Conservation (phyloP, 2,113 vertebrate species). For the Ramphastos sulfuratus region DNA sequence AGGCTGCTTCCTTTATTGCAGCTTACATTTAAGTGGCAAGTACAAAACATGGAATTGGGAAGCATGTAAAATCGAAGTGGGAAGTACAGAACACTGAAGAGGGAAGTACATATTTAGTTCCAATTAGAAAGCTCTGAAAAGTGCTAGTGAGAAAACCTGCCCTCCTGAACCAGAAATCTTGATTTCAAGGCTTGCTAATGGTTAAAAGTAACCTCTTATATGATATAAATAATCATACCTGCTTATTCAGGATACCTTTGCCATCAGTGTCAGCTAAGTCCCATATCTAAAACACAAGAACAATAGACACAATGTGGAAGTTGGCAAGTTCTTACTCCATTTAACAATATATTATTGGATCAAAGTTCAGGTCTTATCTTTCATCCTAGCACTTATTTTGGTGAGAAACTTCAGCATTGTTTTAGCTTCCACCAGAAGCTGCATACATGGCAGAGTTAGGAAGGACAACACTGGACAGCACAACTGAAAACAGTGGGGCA, state of each 20-base stretch:
- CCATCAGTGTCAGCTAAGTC: constrained; percentile 94
- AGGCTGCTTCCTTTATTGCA: neutral
- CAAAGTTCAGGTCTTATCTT: neutral
- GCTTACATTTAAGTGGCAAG: neutral
- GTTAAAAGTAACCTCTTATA: neutral
- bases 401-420: neutral
- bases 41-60: neutral
- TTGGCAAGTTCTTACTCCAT: neutral
- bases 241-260: constrained; percentile 94
- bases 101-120: neutral
- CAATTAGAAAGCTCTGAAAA: neutral
- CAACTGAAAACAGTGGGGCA: neutral
- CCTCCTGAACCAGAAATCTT: neutral
- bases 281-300: constrained; percentile 86
- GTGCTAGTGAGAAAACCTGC: neutral
- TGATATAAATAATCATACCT: constrained; percentile 78
- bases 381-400: neutral
- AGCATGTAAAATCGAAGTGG: too few relatives aligned
- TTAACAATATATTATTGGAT: neutral
- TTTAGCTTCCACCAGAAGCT: neutral
- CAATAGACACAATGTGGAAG: neutral
- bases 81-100: neutral
- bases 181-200: neutral
- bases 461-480: neutral
- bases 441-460: neutral